phyloP scores from a whole-genome alignment of 2,113 vertebrate species.

The Rhegmatorhina hoffmannsi region DNA sequence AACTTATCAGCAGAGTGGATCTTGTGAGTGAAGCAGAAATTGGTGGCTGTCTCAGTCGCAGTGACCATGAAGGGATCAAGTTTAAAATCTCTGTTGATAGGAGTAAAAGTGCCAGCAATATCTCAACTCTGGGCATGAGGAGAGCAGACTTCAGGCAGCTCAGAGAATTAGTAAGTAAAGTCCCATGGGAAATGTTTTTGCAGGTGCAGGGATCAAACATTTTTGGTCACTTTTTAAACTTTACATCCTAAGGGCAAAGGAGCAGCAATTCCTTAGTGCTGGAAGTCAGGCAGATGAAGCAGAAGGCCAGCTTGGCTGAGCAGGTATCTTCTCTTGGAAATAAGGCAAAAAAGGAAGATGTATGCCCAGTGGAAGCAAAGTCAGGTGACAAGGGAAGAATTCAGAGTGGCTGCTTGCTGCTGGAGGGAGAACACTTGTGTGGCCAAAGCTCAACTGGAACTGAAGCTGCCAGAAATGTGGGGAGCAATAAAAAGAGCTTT shows the following conservation, averaged over 20 bases:
- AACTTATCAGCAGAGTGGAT: not conserved
- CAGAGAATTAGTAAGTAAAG: not conserved
- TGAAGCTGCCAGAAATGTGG: not conserved
- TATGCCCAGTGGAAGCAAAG: not conserved
- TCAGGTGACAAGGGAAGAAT: not conserved
- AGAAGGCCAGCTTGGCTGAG: not conserved
- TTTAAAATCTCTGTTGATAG: not conserved
- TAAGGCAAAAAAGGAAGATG: not conserved
- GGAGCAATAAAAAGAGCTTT: not conserved
- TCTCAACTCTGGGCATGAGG: not conserved
- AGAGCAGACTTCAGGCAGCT: not conserved
- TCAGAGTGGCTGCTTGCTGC: not conserved
- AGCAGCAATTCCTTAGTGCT: not conserved
- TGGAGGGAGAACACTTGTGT: not conserved
- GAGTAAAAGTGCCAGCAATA: not conserved
- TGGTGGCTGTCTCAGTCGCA: not conserved
- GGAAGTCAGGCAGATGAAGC: not conserved
- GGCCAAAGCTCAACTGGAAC: not conserved
- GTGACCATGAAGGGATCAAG: not conserved
- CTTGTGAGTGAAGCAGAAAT: not conserved
- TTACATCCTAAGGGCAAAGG: not conserved
- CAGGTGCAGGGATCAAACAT: rapidly evolving
- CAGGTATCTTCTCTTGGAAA: not conserved
- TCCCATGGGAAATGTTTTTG: not conserved
- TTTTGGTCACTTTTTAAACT: rapidly evolving